phyloP scores from a whole-genome alignment of 2,888 invertebrate species.

The Protophormia terraenovae region DNA sequence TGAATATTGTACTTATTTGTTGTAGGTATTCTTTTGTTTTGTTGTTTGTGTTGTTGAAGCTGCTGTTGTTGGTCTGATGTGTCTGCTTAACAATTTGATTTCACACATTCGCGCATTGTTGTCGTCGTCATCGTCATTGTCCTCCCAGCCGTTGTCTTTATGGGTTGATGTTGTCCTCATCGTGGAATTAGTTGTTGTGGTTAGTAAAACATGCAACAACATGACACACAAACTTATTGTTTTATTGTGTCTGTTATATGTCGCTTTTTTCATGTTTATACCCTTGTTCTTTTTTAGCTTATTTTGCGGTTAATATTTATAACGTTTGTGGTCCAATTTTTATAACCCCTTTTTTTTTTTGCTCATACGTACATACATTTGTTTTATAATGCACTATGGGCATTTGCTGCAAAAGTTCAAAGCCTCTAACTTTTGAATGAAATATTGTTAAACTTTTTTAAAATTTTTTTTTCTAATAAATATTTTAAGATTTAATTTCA shows the following conservation, averaged over 20 bases:
- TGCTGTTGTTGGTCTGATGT: slow-evolving; percentile 51
- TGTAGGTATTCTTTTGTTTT: slow-evolving; percentile 32
- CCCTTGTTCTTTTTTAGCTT: slow-evolving; percentile 58
- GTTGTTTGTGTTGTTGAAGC: slow-evolving; percentile 1
- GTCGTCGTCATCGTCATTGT: slow-evolving; percentile 35
- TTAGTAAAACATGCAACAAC: slow-evolving; percentile 78
- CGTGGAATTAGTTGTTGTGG: slow-evolving; percentile 73
- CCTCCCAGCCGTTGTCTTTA: slow-evolving; percentile 2
- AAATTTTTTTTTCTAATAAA: too few species aligned
- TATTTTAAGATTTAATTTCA: too few species aligned
- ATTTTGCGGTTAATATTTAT: slow-evolving; percentile 68
- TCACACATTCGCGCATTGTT: slow-evolving; percentile 68
- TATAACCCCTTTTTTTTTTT: slow-evolving; percentile 36
- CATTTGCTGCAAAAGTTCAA: background rate
- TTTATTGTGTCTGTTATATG: slow-evolving; percentile 22
- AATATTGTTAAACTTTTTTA: too few species aligned
- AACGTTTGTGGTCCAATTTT: slow-evolving; percentile 78
- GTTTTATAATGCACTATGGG: slow-evolving; percentile 17
- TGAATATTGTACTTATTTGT: slow-evolving; percentile 75
- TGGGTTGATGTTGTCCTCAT: slow-evolving; percentile 42
- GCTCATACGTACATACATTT: background rate
- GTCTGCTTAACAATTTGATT: slow-evolving; percentile 76
- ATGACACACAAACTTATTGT: slow-evolving; percentile 56
- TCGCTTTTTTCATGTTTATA: slow-evolving; percentile 62
- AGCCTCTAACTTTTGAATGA: too few species aligned